Percentiles rank a stretch among this genome's conserved stretches.
These are phyloP conservation scores for Zoroaster sp. DNA, from an alignment of 53 echinoderm and acorn worm species.

Conservation along the genomic window DNA sequence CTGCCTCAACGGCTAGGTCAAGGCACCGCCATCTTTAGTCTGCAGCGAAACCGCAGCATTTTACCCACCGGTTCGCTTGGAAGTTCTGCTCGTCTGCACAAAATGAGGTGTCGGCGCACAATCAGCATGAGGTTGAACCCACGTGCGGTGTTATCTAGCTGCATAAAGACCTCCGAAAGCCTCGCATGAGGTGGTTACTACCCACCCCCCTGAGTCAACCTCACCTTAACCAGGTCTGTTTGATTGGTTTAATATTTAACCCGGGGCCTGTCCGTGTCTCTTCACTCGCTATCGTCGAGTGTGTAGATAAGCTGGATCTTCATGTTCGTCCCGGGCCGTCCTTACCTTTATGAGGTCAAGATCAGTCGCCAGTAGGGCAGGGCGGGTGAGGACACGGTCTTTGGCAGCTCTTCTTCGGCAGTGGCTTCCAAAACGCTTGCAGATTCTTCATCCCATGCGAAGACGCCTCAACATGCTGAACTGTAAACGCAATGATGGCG, in stretches of 20 bases:
- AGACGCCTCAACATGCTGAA: neutral
- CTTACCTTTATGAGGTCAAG: conserved; percentile 23
- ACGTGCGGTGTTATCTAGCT: neutral
- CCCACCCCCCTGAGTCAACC: neutral
- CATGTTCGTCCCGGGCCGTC: neutral
- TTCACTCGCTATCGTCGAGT: neutral
- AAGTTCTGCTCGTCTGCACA: neutral
- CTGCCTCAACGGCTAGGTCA: conserved; percentile 29
- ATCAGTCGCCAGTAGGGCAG: conserved; percentile 27
- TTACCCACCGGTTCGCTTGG: neutral
- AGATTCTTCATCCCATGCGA: too few relatives aligned
- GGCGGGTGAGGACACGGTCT: conserved; percentile 27
- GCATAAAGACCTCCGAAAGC: neutral
- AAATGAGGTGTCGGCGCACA: neutral
- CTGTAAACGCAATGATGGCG: neutral
- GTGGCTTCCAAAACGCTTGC: neutral
- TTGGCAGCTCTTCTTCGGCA: neutral
- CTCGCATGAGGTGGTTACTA: neutral
- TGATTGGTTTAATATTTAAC: conserved; percentile 39
- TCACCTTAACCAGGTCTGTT: neutral
- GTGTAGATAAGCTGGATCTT: conserved; percentile 8
- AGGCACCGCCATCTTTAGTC: conserved; percentile 35
- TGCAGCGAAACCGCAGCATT: conserved; percentile 10
- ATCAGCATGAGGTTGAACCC: neutral
- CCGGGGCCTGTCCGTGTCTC: neutral